phyloP scores from a whole-genome alignment of 2,113 vertebrate genomes.

The Leuciscus idus region DNA sequence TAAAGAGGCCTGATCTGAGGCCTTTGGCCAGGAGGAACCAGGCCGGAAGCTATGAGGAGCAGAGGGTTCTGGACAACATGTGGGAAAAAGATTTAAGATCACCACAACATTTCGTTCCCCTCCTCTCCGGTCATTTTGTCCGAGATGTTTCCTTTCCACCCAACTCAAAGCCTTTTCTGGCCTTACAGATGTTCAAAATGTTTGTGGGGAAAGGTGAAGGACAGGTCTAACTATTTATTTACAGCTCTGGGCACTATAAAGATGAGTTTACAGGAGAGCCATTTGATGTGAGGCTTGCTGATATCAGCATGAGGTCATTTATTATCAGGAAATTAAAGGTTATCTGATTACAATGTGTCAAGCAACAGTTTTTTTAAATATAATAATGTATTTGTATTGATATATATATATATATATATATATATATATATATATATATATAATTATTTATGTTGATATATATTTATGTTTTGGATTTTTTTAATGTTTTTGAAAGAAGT shows the following conservation, averaged over 20 bases:
- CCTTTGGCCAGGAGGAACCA: slow-evolving; percentile 19
- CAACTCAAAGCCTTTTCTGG: background rate
- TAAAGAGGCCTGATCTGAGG: slow-evolving; percentile 28
- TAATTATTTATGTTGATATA: too few relatives aligned
- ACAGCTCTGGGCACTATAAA: background rate
- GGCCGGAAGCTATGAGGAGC: background rate
- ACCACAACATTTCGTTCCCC: background rate
- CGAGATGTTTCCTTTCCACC: slow-evolving; percentile 29
- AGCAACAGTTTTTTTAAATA: background rate
- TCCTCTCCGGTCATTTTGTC: slow-evolving; percentile 33
- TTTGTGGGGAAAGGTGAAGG: background rate
- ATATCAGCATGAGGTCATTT: slow-evolving; percentile 11
- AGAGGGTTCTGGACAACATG: slow-evolving; percentile 37
- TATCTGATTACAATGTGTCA: background rate
- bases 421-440: too few relatives aligned
- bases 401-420: background rate
- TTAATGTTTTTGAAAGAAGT: too few relatives aligned
- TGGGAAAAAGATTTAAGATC: slow-evolving; percentile 28
- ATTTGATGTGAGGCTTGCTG: background rate
- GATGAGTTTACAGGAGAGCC: background rate
- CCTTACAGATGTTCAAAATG: background rate
- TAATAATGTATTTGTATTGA: background rate
- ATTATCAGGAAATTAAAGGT: background rate
- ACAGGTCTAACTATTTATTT: background rate
- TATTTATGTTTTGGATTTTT: too few relatives aligned